Evolutionary conservation across 2,113 vertebrate species (phyloP), one percentile per base, ranked within the genome.

Genomic region (Catharus fuscescens): DNA sequence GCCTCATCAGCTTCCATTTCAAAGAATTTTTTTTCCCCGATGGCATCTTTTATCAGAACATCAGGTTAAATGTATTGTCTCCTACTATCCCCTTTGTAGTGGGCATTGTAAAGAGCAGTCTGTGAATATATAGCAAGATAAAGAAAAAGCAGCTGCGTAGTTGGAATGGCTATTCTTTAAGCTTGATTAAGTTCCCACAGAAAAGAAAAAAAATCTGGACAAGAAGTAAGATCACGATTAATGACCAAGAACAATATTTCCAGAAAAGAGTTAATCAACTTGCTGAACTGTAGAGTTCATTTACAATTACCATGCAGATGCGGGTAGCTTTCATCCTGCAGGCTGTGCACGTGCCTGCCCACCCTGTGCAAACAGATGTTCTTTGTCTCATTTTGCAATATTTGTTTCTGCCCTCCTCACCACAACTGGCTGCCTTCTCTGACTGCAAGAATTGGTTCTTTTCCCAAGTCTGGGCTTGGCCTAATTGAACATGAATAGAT

Each of bases 1-100:
- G 79, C 76, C 88, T 97, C 94, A 95, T 91, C 76, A 78, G 57
- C 83, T 95, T 52, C 74, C 69, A 88, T 95, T 97, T 95, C 82
- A 82, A 91, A 94, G 88, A 91, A 70, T 60, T 92, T 17, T 54
- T 89, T 85, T 95, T 88, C n/a, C 4, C 40, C 40, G 6, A 26
- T 8, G 12, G 21, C 47, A 45, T 61, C 53, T 82, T 93, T 91
- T 77, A 85, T 74, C 71, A 80, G 73, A 91, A 91, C 8, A 7
- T 67, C 52, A 60, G 88, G 72, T 93, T 80, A 94, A 95, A 93
- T 24, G 19, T 34, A 92, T 94, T 94, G 53, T 56, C 44, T 85
- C 53, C 36, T 67, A 78, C 78, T 64, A 73, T 40, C 42, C 1
- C 5, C 48, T 92, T 88, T 79, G 36, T 24, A 87, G 61, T 24